Percentiles rank a stretch among this genome's conserved stretches.
Evolutionary conservation across 2,888 invertebrate species (phyloP).

Genomic region (Eustalomyia histrio): DNA sequence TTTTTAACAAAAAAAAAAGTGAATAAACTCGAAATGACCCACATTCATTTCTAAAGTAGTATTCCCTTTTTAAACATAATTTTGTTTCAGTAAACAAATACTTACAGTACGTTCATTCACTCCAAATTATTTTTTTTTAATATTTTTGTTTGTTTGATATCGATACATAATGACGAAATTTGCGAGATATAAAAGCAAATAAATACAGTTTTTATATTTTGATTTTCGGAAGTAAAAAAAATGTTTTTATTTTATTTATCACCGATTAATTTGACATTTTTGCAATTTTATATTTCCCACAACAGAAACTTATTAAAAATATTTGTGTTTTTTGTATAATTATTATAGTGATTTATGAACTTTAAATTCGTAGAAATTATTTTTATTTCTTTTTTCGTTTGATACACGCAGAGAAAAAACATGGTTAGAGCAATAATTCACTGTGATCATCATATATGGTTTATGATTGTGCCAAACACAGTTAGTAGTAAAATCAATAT

Average conservation of each 20-base stretch:
- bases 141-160: not conserved
- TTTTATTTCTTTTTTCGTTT: conserved; percentile 10
- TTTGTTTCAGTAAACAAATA: not conserved
- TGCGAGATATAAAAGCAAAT: not conserved
- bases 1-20: not conserved
- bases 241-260: conserved; percentile 43
- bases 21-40: conserved; percentile 18
- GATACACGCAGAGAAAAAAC: no score
- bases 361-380: conserved; percentile 39
- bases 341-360: conserved; percentile 37
- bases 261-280: conserved; percentile 55
- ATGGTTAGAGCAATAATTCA: no score
- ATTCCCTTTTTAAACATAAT: not conserved
- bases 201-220: conserved; percentile 5
- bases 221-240: not conserved
- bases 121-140: conserved; percentile 3
- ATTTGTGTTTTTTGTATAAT: conserved; percentile 2
- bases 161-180: not conserved
- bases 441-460: no score
- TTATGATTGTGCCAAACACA: no score
- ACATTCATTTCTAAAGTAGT: not conserved
- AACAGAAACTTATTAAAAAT: conserved; percentile 7
- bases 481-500: no score
- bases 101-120: conserved; percentile 2
- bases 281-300: not conserved